Conservation (phyloP, 2,888 invertebrate genomes). For the Urechis unicinctus region DNA sequence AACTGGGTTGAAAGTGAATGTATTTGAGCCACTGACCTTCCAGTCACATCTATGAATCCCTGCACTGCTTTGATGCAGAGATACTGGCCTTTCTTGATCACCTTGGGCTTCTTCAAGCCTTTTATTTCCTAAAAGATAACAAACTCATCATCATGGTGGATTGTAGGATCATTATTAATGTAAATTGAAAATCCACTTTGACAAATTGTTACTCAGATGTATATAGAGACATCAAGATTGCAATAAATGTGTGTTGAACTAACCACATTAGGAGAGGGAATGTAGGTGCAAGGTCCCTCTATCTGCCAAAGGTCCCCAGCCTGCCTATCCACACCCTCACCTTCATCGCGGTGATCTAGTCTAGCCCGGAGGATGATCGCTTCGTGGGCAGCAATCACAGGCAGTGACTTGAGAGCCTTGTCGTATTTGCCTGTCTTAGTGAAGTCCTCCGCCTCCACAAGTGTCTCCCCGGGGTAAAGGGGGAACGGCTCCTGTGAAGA, state of each 20-base stretch:
- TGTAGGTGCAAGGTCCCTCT: constrained; percentile 36
- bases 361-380: constrained; percentile 29
- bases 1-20: no score
- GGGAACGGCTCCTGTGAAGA: constrained; percentile 38
- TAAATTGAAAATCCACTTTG: not conserved
- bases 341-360: constrained; percentile 28
- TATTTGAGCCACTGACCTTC: no score
- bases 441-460: constrained; percentile 28
- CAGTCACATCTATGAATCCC: not conserved
- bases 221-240: no score
- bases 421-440: constrained; percentile 14
- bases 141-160: no score
- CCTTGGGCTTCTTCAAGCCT: not conserved
- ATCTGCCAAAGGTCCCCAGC: constrained; percentile 41
- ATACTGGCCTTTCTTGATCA: not conserved
- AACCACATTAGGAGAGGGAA: constrained; percentile 32
- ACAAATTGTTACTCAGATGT: not conserved
- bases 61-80: not conserved
- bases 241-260: no score
- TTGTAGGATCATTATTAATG: no score
- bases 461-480: constrained; percentile 41
- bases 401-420: constrained; percentile 28
- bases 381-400: constrained; percentile 29
- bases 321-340: constrained; percentile 15
- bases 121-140: not conserved